Conservation (phyloP, 1,140 invertebrate genomes). For the Drosophila pectinifera region DNA sequence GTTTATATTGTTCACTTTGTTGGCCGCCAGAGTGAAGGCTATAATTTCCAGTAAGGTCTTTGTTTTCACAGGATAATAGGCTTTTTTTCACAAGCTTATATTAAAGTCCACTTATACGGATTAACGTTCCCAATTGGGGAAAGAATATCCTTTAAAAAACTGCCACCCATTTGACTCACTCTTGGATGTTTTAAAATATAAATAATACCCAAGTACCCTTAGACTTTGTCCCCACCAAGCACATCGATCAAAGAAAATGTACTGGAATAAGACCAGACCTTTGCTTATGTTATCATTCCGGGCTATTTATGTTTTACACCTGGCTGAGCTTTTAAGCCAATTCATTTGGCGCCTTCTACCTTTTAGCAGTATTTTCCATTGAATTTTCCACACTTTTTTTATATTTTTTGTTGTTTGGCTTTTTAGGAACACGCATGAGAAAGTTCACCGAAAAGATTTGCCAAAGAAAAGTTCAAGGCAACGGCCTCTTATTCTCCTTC, state of each 20-base stretch:
- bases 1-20: constrained; percentile 11
- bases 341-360: constrained; percentile 12
- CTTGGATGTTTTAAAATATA: background rate
- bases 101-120: background rate
- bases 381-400: background rate
- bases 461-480: constrained; percentile 58
- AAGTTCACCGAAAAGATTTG: constrained; percentile 30
- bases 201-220: background rate
- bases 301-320: constrained; percentile 72
- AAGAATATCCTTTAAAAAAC: background rate
- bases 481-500: constrained; percentile 2
- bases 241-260: constrained; percentile 19
- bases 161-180: too few species aligned
- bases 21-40: background rate
- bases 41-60: background rate
- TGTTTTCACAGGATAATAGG: background rate
- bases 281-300: constrained; percentile 52
- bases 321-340: constrained; percentile 64
- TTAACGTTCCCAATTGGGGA: background rate
- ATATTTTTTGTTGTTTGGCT: constrained; percentile 2
- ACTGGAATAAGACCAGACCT: background rate
- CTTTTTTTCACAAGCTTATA: too few species aligned
- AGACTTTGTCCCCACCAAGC: background rate
- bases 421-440: constrained; percentile 17
- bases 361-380: constrained; percentile 9